phyloP scores from a whole-genome alignment of 2,888 invertebrate species.

The Troilus luridus region DNA sequence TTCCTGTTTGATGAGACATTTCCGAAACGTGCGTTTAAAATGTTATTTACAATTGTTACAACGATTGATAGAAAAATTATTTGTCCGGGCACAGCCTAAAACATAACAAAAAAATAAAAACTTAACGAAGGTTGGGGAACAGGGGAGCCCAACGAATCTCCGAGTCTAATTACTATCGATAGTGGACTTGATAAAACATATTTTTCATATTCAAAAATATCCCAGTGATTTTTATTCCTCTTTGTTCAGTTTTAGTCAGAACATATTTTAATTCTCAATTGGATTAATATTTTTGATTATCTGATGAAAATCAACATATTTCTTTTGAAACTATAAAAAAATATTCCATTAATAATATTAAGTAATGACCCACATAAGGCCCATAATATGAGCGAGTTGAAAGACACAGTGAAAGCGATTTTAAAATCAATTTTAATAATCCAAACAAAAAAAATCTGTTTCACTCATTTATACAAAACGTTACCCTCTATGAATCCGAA shows the following conservation, averaged over 20 bases:
- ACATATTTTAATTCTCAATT: not conserved
- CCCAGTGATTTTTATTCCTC: not conserved
- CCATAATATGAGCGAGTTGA: too few relatives aligned
- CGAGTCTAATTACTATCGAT: slow-evolving; percentile 33
- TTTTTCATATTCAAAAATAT: not conserved
- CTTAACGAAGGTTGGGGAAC: slow-evolving; percentile 32
- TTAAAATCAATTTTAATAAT: too few relatives aligned
- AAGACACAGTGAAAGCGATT: too few relatives aligned
- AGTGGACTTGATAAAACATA: not conserved
- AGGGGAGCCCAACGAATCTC: slow-evolving; percentile 7
- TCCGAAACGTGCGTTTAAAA: not conserved
- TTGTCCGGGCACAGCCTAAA: slow-evolving; percentile 57
- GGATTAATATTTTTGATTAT: not conserved
- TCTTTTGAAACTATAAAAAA: too few relatives aligned
- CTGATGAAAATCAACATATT: too few relatives aligned
- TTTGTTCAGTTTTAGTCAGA: not conserved
- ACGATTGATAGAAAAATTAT: slow-evolving; percentile 34
- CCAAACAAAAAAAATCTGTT: too few relatives aligned
- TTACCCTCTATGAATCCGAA: too few relatives aligned
- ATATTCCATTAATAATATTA: too few relatives aligned
- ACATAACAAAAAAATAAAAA: slow-evolving; percentile 53
- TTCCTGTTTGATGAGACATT: slow-evolving; percentile 94
- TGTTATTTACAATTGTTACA: slow-evolving; percentile 21
- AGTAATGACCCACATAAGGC: too few relatives aligned
- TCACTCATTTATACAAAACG: too few relatives aligned